These are phyloP conservation scores for Daboia siamensis DNA, from an alignment of 2,113 vertebrate genomes.

Conservation along the genomic window DNA sequence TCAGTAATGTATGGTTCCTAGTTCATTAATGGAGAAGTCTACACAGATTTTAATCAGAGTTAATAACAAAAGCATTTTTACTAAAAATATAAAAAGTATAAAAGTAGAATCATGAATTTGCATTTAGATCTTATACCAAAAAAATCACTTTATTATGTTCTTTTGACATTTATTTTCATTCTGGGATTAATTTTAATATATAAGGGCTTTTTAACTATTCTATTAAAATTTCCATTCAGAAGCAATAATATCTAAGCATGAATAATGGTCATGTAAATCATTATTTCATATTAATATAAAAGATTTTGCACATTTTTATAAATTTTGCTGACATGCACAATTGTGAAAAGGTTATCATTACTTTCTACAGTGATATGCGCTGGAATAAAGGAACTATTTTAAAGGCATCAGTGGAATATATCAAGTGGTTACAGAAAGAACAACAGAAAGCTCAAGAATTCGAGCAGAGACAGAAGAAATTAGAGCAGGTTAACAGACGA, in stretches of 20 bases:
- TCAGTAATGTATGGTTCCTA: conserved; percentile 78
- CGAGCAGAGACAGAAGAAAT: conserved; percentile 93
- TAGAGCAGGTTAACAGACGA: conserved; percentile 91
- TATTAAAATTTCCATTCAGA: conserved; percentile 99
- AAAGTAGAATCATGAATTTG: conserved; percentile 85
- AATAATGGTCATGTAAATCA: conserved; percentile 98
- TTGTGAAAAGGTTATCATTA: conserved; percentile 93
- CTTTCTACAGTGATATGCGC: conserved; percentile 92
- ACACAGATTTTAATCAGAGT: conserved; percentile 83
- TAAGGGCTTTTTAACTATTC: conserved; percentile 98
- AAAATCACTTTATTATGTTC: conserved; percentile 79
- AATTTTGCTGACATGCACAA: conserved; percentile 90
- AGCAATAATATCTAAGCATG: conserved; percentile 95
- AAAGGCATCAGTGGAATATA: conserved; percentile 99
- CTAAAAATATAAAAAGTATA: conserved; percentile 87
- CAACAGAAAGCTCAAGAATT: conserved; percentile 93
- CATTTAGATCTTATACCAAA: conserved; percentile 81
- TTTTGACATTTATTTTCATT: conserved; percentile 95
- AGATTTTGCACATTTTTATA: conserved; percentile 88
- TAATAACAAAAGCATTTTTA: conserved; percentile 89
- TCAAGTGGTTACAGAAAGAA: conserved; percentile 99
- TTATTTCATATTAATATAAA: conserved; percentile 93
- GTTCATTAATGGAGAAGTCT: conserved; percentile 81
- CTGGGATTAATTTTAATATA: conserved; percentile 97
- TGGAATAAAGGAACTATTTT: conserved; percentile 99